phyloP scores from a whole-genome alignment of 2,113 vertebrate species.

The Toxotes jaculatrix region DNA sequence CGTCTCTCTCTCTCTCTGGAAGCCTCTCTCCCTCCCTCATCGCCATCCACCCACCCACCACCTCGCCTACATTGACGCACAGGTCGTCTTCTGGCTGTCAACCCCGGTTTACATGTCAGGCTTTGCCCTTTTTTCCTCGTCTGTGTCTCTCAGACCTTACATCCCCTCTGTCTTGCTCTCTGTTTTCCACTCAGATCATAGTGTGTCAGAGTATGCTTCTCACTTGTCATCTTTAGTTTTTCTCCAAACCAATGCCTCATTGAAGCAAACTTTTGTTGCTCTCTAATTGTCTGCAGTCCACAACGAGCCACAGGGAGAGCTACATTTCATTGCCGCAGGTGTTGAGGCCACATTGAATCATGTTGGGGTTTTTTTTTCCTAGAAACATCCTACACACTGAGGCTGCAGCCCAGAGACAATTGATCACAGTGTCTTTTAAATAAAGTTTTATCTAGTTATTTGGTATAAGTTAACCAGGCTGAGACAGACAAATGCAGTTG shows the following conservation, averaged over 20 bases:
- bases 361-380: slow-evolving; percentile 15
- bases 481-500: background rate
- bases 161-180: slow-evolving; percentile 31
- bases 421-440: background rate
- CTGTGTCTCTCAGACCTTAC: slow-evolving; percentile 40
- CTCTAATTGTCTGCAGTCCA: slow-evolving; percentile 35
- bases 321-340: slow-evolving; percentile 26
- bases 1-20: slow-evolving; percentile 44
- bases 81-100: slow-evolving; percentile 57
- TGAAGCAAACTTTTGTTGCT: slow-evolving; percentile 29
- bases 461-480: background rate
- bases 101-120: slow-evolving; percentile 58
- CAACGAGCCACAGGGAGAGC: slow-evolving; percentile 25
- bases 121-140: slow-evolving; percentile 36
- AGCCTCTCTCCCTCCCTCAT: slow-evolving; percentile 25
- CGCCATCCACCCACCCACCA: slow-evolving; percentile 51
- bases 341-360: slow-evolving; percentile 13
- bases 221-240: slow-evolving; percentile 63
- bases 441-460: background rate
- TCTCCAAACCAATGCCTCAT: slow-evolving; percentile 9
- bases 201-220: slow-evolving; percentile 35
- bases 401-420: background rate
- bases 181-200: slow-evolving; percentile 52
- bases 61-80: slow-evolving; percentile 52
- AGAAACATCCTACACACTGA: background rate